phyloP scores from a whole-genome alignment of 2,113 vertebrate genomes.

The Morone chrysops region DNA sequence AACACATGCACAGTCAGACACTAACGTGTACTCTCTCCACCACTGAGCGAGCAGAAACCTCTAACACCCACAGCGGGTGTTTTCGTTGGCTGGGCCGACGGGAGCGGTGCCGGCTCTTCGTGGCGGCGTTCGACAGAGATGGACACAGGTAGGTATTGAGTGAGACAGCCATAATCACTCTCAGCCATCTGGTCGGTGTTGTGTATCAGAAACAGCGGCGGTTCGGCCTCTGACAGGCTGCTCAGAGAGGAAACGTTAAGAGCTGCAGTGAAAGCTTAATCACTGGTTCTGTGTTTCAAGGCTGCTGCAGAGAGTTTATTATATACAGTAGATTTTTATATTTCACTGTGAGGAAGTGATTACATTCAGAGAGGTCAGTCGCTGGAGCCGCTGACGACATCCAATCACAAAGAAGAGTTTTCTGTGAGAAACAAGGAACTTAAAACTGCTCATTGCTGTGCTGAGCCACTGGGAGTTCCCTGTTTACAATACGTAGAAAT shows the following conservation, averaged over 20 bases:
- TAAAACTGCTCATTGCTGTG: background rate
- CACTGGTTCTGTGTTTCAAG: conserved; percentile 34
- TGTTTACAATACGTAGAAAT: background rate
- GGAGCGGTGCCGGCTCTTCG: conserved; percentile 26
- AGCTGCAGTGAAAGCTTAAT: conserved; percentile 43
- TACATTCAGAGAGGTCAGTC: background rate
- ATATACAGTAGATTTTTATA: background rate
- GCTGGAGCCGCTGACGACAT: background rate
- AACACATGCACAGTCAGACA: background rate
- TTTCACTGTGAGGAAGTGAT: conserved; percentile 18
- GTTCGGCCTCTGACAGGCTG: background rate
- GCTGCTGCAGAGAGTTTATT: conserved; percentile 1
- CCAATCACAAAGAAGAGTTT: background rate
- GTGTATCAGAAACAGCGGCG: conserved; percentile 34
- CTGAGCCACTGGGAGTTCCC: background rate
- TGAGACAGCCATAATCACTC: conserved; percentile 67
- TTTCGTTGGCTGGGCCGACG: conserved; percentile 45
- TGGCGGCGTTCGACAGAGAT: conserved; percentile 29
- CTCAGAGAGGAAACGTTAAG: conserved; percentile 19
- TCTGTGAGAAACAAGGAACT: background rate
- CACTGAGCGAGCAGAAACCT: background rate
- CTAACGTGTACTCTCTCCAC: too few species aligned
- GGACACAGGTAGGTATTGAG: conserved; percentile 64
- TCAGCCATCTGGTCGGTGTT: conserved; percentile 64
- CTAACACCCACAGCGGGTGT: conserved; percentile 39